phyloP scores from a whole-genome alignment of 2,888 invertebrate species.

The Exephanes ischioxanthus region DNA sequence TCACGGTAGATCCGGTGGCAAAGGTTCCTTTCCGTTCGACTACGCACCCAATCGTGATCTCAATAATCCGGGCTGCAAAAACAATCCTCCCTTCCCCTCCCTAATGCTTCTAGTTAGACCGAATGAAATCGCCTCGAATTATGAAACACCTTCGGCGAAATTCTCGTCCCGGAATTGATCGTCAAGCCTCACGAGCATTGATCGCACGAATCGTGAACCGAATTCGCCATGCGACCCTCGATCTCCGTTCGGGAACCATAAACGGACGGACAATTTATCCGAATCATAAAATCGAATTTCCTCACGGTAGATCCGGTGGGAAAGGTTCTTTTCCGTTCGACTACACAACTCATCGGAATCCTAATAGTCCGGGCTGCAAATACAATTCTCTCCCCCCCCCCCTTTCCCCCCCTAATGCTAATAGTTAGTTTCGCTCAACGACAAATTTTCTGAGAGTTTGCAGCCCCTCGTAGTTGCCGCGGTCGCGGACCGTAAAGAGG shows the following conservation, averaged over 20 bases:
- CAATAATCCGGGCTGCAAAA: neutral
- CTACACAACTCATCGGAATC: neutral
- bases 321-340: neutral
- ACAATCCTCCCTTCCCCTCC: neutral
- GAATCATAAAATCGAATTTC: slow-evolving; percentile 21
- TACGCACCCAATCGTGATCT: neutral
- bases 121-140: too few species aligned
- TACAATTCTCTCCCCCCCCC: neutral
- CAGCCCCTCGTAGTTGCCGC: neutral
- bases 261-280: neutral
- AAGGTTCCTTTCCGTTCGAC: neutral
- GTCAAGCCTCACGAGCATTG: too few species aligned
- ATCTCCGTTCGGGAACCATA: too few species aligned
- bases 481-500: neutral
- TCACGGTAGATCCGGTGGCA: neutral
- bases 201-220: too few species aligned
- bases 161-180: too few species aligned
- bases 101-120: slow-evolving; percentile 32
- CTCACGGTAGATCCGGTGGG: neutral
- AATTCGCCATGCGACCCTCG: neutral
- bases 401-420: neutral
- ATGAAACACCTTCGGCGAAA: too few species aligned
- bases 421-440: slow-evolving; percentile 44
- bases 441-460: slow-evolving; percentile 44
- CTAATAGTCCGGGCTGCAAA: slow-evolving; percentile 12